Conservation (phyloP, 2,888 invertebrate genomes). For the Drosophila vallismaia region DNA sequence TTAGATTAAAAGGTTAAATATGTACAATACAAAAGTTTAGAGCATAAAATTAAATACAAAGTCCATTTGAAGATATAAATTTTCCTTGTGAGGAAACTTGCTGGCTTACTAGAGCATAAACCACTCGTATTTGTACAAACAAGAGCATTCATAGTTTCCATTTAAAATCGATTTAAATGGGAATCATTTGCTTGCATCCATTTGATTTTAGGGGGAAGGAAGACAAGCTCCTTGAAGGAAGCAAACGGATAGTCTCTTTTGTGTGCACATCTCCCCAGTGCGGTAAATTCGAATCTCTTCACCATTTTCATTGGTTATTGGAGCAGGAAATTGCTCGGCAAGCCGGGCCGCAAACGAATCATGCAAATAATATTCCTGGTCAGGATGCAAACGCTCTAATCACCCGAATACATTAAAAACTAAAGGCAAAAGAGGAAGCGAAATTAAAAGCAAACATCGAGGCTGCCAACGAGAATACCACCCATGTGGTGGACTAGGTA, state of each 20-base stretch:
- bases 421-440: constrained; percentile 46
- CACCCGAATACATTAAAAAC: constrained; percentile 38
- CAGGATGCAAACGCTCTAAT: constrained; percentile 43
- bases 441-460: constrained; percentile 72
- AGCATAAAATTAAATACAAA: not conserved
- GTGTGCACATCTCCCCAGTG: constrained; percentile 15
- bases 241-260: constrained; percentile 27
- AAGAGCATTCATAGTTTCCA: constrained; percentile 34
- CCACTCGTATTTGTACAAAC: constrained; percentile 14
- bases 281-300: constrained; percentile 56
- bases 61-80: not conserved
- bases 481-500: not conserved
- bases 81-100: constrained; percentile 12
- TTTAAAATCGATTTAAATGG: constrained; percentile 62
- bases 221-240: constrained; percentile 25
- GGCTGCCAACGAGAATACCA: constrained; percentile 24
- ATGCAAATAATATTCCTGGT: constrained; percentile 41
- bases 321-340: constrained; percentile 61
- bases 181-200: constrained; percentile 54
- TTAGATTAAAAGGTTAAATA: not conserved
- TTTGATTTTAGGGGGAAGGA: not conserved
- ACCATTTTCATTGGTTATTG: constrained; percentile 61
- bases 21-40: not conserved
- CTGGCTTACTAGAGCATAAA: constrained; percentile 12
- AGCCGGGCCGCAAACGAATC: constrained; percentile 40